Percentiles rank a stretch among this genome's conserved stretches.
These are phyloP conservation scores for Pelvicachromis taeniatus DNA, from an alignment of 2,113 vertebrate genomes.

Conservation along the genomic window DNA sequence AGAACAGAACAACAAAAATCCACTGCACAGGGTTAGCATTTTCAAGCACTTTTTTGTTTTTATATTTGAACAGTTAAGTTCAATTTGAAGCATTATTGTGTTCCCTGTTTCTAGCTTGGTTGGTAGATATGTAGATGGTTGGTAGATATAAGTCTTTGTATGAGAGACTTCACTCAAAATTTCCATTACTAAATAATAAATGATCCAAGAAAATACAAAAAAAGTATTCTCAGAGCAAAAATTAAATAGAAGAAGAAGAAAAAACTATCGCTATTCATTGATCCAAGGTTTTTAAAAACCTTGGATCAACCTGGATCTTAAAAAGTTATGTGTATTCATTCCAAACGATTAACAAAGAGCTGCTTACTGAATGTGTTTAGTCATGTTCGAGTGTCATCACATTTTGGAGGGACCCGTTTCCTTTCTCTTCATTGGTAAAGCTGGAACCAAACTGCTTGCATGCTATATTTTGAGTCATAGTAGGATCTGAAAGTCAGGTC, in stretches of 20 bases:
- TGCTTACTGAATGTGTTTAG: not conserved
- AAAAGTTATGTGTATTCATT: not conserved
- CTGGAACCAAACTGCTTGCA: not conserved
- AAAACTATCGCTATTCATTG: not conserved
- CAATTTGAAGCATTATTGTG: not conserved
- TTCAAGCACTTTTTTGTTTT: not conserved
- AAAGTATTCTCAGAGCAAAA: not conserved
- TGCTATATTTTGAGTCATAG: slow-evolving; percentile 10
- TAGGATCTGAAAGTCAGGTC: not conserved
- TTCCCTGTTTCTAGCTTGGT: not conserved
- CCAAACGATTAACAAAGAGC: not conserved
- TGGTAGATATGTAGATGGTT: not conserved
- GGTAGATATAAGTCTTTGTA: not conserved
- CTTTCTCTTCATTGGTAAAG: not conserved
- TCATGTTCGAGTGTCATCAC: not conserved
- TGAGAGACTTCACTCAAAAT: not conserved
- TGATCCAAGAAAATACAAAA: no score
- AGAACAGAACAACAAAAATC: not conserved
- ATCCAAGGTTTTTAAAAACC: not conserved
- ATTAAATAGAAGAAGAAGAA: not conserved
- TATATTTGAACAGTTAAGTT: not conserved
- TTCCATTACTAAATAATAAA: not conserved
- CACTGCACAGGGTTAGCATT: not conserved
- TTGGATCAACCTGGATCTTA: no score
- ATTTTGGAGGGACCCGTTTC: not conserved